Conservation (phyloP, 2,797 vertebrate genomes). For the Enteromius mattozi region DNA sequence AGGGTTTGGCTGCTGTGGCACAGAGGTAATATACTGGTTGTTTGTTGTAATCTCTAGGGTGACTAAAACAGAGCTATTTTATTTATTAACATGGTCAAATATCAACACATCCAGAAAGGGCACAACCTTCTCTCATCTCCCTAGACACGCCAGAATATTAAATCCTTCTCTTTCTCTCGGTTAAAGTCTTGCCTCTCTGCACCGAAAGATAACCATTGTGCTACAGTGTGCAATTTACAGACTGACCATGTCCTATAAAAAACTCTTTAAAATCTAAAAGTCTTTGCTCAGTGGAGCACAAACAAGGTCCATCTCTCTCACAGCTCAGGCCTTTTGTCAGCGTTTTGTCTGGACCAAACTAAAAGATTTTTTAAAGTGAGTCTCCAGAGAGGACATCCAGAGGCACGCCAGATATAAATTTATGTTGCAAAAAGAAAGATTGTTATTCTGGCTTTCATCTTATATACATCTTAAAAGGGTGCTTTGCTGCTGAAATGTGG, state of each 20-base stretch:
- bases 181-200: constrained; percentile 53
- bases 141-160: constrained; percentile 42
- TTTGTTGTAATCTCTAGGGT: constrained; percentile 46
- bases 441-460: neutral
- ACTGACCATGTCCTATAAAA: constrained; percentile 17
- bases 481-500: neutral
- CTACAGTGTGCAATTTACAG: constrained; percentile 11
- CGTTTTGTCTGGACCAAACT: neutral
- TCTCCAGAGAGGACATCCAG: neutral
- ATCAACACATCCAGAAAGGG: constrained; percentile 47
- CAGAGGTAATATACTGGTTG: constrained; percentile 52
- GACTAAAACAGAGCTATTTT: constrained; percentile 51
- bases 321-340: constrained; percentile 13
- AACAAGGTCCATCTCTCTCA: constrained; percentile 24
- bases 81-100: constrained; percentile 54
- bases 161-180: constrained; percentile 53
- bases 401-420: neutral
- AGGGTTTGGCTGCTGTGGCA: constrained; percentile 44
- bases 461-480: neutral
- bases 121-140: constrained; percentile 41
- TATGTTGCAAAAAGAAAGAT: neutral
- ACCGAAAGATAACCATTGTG: constrained; percentile 51
- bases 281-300: constrained; percentile 29
- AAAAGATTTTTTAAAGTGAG: neutral
- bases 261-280: constrained; percentile 36